phyloP scores from a whole-genome alignment of 2,797 vertebrate species.

The Synanceia verrucosa region DNA sequence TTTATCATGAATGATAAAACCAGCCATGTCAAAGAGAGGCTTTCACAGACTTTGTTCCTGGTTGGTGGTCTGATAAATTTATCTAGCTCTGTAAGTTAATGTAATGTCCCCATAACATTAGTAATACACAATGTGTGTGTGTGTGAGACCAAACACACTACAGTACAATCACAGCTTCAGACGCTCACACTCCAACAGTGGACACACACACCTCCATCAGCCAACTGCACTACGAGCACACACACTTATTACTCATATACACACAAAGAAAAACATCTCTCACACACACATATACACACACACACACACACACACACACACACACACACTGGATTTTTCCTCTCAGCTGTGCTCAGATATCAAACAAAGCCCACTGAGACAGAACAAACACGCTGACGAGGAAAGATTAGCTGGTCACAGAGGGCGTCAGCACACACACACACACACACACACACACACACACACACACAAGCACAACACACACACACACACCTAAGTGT shows the following conservation, averaged over 20 bases:
- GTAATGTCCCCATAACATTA: too few relatives aligned
- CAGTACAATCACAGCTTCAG: too few relatives aligned
- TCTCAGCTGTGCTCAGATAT: slow-evolving; percentile 76
- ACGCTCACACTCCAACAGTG: too few relatives aligned
- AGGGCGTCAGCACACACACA: slow-evolving; percentile 41
- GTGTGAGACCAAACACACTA: too few relatives aligned
- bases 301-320: slow-evolving; percentile 1
- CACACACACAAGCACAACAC: slow-evolving; percentile 12
- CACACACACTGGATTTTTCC: slow-evolving; percentile 37
- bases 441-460: slow-evolving; percentile 2
- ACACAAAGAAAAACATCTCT: slow-evolving; percentile 23
- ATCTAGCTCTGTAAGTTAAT: too few relatives aligned
- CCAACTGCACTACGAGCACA: too few relatives aligned
- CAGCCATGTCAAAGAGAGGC: too few relatives aligned
- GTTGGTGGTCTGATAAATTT: too few relatives aligned
- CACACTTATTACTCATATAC: slow-evolving; percentile 29
- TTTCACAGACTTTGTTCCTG: too few relatives aligned
- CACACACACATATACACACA: neutral
- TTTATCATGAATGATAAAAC: too few relatives aligned
- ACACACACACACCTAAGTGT: slow-evolving; percentile 25
- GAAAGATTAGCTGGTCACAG: slow-evolving; percentile 73
- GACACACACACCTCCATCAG: too few relatives aligned
- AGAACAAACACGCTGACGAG: slow-evolving; percentile 73
- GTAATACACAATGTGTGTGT: too few relatives aligned
- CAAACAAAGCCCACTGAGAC: slow-evolving; percentile 68